Percentiles rank a stretch among this genome's conserved stretches.
These are phyloP conservation scores for Cryptocheilus praepositus DNA, from an alignment of 2,888 invertebrate genomes.

Conservation along the genomic window DNA sequence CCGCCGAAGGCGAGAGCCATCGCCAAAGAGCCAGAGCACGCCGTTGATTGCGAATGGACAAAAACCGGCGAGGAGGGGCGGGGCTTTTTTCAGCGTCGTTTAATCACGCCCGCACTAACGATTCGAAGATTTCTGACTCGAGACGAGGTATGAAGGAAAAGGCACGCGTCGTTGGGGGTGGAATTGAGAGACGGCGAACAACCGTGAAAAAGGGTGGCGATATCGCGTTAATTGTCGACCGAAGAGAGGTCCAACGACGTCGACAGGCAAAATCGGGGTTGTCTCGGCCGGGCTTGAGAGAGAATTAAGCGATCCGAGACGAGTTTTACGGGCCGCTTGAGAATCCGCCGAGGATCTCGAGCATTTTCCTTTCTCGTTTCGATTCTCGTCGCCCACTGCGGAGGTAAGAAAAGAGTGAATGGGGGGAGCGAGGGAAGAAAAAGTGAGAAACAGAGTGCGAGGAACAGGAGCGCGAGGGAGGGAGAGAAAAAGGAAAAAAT, in stretches of 20 bases:
- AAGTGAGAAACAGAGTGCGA: constrained; percentile 6
- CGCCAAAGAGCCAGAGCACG: too few species aligned
- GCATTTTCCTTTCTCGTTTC: constrained; percentile 43
- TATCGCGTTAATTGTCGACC: constrained; percentile 49
- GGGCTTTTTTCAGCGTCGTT: constrained; percentile 3
- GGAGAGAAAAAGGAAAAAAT: neutral
- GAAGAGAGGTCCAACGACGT: constrained; percentile 17
- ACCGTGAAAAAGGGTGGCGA: constrained; percentile 28
- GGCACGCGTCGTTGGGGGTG: constrained; percentile 1
- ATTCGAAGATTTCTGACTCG: constrained; percentile 31
- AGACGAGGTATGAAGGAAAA: neutral
- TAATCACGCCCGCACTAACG: constrained; percentile 13
- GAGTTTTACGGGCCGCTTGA: constrained; percentile 55
- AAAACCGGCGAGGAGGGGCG: too few species aligned
- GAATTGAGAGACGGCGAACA: constrained; percentile 20
- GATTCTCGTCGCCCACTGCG: constrained; percentile 39
- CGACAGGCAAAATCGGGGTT: constrained; percentile 19
- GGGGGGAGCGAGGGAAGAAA: constrained; percentile 5
- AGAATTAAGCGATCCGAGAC: constrained; percentile 56
- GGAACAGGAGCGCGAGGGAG: constrained; percentile 4
- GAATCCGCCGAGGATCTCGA: constrained; percentile 50
- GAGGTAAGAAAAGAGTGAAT: constrained; percentile 22
- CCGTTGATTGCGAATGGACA: too few species aligned
- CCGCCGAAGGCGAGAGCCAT: constrained; percentile 1
- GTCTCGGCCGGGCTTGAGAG: constrained; percentile 33